Evolutionary conservation across 2,797 vertebrate species (phyloP).

Genomic region (Halcyon leucocephala): DNA sequence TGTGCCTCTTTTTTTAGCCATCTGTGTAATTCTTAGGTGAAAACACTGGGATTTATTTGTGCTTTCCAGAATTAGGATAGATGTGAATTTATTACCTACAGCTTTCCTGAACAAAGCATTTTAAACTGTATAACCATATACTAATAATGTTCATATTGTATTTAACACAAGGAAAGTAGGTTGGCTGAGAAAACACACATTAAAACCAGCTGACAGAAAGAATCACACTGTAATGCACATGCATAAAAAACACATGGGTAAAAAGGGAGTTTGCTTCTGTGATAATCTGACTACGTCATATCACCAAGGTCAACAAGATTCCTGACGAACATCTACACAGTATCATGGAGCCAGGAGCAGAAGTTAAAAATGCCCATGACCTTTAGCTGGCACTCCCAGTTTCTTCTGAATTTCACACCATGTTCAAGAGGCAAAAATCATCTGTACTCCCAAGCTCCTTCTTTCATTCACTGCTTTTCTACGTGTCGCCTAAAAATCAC

Average conservation of each 20-base stretch:
- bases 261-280: not conserved
- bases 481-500: not conserved
- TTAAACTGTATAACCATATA: not conserved
- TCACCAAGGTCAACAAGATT: not conserved
- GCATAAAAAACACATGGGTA: not conserved
- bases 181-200: not conserved
- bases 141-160: not conserved
- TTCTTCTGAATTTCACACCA: not conserved
- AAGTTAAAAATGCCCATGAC: constrained; percentile 50
- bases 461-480: not conserved
- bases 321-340: not conserved
- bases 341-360: not conserved
- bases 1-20: not conserved
- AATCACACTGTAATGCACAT: not conserved
- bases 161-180: not conserved
- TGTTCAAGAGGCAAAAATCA: not conserved
- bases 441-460: not conserved
- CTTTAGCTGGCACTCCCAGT: constrained; percentile 31
- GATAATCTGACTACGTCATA: not conserved
- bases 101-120: not conserved
- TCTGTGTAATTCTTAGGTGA: not conserved
- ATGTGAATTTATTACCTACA: not conserved
- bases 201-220: not conserved
- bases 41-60: not conserved
- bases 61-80: not conserved